phyloP scores from a whole-genome alignment of 2,797 vertebrate genomes.

The Pachyuromys duprasi region DNA sequence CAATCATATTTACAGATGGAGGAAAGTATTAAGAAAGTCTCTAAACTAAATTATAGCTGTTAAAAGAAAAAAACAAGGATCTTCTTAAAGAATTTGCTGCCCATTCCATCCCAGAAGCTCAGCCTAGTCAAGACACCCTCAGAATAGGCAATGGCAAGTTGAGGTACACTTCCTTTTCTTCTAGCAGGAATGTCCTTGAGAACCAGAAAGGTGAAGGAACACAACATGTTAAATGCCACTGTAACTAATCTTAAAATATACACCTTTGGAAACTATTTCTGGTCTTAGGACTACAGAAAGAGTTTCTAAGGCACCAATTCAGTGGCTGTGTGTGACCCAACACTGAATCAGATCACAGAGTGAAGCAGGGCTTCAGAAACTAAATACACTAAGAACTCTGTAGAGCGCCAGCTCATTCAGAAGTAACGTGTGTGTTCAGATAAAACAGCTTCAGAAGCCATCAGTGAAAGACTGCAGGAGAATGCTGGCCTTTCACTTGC shows the following conservation, averaged over 20 bases:
- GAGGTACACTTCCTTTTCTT: background rate
- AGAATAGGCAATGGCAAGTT: background rate
- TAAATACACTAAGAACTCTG: background rate
- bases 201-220: background rate
- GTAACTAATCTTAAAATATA: background rate
- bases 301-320: background rate
- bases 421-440: background rate
- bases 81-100: background rate
- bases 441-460: background rate
- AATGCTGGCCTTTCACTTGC: background rate
- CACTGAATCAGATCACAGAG: background rate
- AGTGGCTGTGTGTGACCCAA: background rate
- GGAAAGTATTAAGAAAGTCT: background rate
- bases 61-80: background rate
- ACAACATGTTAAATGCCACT: background rate
- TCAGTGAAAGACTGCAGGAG: background rate
- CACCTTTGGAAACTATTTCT: constrained; percentile 5
- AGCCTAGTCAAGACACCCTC: background rate
- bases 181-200: background rate
- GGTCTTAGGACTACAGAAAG: background rate
- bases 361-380: background rate
- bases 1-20: constrained; percentile 3
- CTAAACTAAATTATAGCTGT: background rate
- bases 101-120: background rate
- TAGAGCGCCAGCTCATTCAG: background rate